Evolutionary conservation across 2,113 vertebrate species (phyloP).

Genomic region (Oreochromis tanganicae): DNA sequence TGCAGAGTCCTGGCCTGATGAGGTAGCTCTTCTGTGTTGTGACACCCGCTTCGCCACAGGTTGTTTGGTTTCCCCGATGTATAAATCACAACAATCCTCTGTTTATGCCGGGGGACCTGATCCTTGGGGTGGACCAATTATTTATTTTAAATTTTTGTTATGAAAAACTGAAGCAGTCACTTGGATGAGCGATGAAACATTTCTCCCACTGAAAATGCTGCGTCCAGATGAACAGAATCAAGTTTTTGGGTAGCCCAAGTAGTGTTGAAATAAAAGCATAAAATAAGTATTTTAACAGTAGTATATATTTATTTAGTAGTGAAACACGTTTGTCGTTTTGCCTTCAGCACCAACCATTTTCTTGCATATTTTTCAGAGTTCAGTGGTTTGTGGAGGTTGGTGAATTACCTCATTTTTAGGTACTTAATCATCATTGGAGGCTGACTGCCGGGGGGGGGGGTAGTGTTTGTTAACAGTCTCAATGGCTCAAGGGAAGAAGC

Average conservation of each 20-base stretch:
- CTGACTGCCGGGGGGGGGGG: background rate
- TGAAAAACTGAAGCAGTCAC: background rate
- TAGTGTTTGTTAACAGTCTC: background rate
- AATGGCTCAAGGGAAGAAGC: background rate
- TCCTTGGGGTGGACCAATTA: background rate
- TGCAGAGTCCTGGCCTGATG: background rate
- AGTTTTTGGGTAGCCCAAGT: background rate
- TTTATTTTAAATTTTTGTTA: background rate
- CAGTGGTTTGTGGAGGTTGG: background rate
- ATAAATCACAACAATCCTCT: background rate
- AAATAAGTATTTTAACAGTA: background rate
- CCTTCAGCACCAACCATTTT: background rate
- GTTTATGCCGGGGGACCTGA: background rate
- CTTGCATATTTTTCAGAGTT: background rate
- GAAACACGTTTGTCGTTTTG: background rate
- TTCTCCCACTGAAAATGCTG: background rate
- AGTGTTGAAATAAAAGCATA: background rate
- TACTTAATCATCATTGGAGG: background rate
- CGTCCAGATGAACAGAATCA: background rate
- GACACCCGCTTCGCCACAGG: fast-evolving
- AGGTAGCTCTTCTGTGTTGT: fast-evolving
- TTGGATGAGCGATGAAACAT: background rate
- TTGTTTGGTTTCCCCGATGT: background rate
- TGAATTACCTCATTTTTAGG: background rate
- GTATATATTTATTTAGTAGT: background rate